phyloP scores from a whole-genome alignment of 2,888 invertebrate species.

The Chalcosyrphus nemorum region DNA sequence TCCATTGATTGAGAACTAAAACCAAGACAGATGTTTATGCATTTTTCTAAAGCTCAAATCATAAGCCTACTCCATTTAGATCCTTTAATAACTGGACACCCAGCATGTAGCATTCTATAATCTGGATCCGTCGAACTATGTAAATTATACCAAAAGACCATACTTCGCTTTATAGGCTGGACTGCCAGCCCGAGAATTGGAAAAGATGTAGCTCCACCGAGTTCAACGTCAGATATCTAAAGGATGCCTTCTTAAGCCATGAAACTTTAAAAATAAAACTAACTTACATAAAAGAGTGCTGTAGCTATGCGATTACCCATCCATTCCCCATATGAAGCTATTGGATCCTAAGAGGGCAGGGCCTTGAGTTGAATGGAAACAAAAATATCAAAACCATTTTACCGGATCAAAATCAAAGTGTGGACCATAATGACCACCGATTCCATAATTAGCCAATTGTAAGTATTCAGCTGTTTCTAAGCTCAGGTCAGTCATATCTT shows the following conservation, averaged over 20 bases:
- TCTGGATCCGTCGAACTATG: constrained; percentile 91
- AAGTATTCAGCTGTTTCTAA: constrained; percentile 85
- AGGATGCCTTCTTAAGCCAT: background rate
- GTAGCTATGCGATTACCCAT: constrained; percentile 37
- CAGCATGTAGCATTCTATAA: constrained; percentile 92
- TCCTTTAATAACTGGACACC: constrained; percentile 95
- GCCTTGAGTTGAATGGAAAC: too few relatives aligned
- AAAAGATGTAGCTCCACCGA: constrained; percentile 86
- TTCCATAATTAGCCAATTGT: constrained; percentile 87
- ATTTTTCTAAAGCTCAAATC: background rate
- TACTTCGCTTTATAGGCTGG: constrained; percentile 83
- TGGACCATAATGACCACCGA: constrained; percentile 86
- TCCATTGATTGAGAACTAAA: constrained; percentile 91
- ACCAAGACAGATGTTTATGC: constrained; percentile 68
- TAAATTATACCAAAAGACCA: constrained; percentile 85
- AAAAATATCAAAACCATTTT: too few relatives aligned
- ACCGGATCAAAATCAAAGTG: constrained; percentile 83
- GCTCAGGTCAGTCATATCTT: constrained; percentile 83
- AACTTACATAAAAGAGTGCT: constrained; percentile 47
- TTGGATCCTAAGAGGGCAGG: too few relatives aligned
- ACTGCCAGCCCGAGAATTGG: constrained; percentile 83
- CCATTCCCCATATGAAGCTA: background rate
- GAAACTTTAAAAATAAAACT: too few relatives aligned
- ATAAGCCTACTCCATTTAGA: constrained; percentile 92
- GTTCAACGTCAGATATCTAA: constrained; percentile 84